Base-by-base conservation (phyloP, 2,888 invertebrate species). In the Suillia variegata region DNA sequence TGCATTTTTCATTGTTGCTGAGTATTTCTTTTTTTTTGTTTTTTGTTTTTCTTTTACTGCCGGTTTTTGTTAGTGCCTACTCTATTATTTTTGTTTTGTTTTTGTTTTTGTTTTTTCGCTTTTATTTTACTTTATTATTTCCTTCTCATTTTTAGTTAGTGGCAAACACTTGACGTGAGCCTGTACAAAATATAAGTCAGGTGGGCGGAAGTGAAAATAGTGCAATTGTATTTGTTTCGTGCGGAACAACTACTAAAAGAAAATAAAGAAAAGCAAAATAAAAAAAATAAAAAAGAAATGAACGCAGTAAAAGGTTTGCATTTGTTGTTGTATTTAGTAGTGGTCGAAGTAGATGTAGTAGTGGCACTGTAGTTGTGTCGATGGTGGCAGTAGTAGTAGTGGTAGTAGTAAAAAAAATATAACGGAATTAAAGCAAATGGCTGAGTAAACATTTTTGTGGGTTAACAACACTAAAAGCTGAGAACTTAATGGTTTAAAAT, bases 1-100 rank as follows among this genome's bases (percentile, higher is more conserved):
- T 21, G 18, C 45, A 48, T 33, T 51, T 45, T 55, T 54, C 42
- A 54, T 59, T 59, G 59, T 55, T 55, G 48, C 42, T 42, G 49
- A 53, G 53, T n/a, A n/a, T n/a, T n/a, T n/a, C n/a, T n/a, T n/a
- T n/a, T n/a, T n/a, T n/a, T n/a, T n/a, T n/a, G n/a, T n/a, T n/a
- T n/a, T n/a, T n/a, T n/a, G n/a, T n/a, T n/a, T n/a, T 58, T 54
- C 48, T 53, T 58, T 53, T 18, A 20, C 45, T 33, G 13, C n/a
- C 33, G 18, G 33, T 10, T 31, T 33, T 18, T 24, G n/a, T n/a
- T 18, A 1, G 26, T 13, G 15, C 20, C 26, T 51, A n/a, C 8
- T 8, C 21, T 15, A 15, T 6, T 18, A n/a, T n/a, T n/a, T 26
- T 26, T n/a, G n/a, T 10, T 26, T 31, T 22, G 20, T 51, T 31